A percentile compares a stretch with the other conserved stretches of the same genome.
Evolutionary conservation across 2,113 vertebrate species (phyloP).

Genomic region (Tringa solitaria): DNA sequence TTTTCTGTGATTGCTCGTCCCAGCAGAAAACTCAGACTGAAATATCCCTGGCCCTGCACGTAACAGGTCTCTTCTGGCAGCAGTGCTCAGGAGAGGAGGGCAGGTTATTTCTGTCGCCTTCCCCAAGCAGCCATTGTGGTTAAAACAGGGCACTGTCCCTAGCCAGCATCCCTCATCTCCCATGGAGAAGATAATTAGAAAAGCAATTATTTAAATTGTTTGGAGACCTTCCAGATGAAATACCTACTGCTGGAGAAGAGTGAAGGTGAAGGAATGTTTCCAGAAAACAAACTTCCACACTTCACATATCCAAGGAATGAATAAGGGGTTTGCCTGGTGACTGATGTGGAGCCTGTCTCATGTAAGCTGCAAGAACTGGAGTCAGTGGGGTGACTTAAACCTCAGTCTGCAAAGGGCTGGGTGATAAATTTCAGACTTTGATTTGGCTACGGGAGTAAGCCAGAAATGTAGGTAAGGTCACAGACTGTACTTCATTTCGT

Average conservation of each 20-base stretch:
- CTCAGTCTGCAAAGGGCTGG: neutral
- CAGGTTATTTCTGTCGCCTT: neutral
- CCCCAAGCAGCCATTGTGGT: fast-evolving
- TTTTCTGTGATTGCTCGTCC: neutral
- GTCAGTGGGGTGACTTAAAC: neutral
- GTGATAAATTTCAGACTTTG: neutral
- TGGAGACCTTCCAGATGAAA: neutral
- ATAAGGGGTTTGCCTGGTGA: neutral
- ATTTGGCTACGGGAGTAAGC: neutral
- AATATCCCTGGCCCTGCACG: neutral
- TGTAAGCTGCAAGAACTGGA: neutral
- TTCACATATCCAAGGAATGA: neutral
- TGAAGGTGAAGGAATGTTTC: neutral
- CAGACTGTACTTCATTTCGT: neutral
- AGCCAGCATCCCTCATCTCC: neutral
- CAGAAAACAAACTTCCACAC: neutral
- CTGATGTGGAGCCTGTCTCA: neutral
- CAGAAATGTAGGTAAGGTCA: neutral
- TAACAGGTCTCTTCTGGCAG: neutral
- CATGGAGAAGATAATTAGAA: neutral
- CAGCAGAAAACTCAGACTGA: neutral
- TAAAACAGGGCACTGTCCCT: neutral
- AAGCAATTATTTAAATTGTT: neutral
- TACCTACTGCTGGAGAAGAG: neutral
- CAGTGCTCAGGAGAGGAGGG: neutral